phyloP scores from a whole-genome alignment of 1,140 invertebrate genomes.

The Drosophila nasuta region DNA sequence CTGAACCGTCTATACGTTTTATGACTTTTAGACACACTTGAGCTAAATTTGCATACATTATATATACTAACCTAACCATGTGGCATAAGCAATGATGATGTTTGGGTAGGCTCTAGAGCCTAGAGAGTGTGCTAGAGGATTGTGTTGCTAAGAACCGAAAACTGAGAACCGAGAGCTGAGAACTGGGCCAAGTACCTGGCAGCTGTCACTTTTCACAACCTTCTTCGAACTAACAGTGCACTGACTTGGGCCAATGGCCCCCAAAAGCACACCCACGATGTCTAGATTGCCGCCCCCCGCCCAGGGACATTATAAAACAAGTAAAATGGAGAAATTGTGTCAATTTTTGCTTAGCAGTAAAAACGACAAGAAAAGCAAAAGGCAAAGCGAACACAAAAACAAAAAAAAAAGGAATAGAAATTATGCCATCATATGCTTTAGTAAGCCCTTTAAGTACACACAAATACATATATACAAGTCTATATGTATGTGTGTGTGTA shows the following conservation, averaged over 20 bases:
- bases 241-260: conserved; percentile 47
- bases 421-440: conserved; percentile 57
- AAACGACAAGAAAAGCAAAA: conserved; percentile 8
- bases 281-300: background rate
- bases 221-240: conserved; percentile 60
- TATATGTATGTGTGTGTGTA: background rate
- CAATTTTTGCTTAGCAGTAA: conserved; percentile 49
- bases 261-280: background rate
- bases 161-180: too few species aligned
- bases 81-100: conserved; percentile 13
- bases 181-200: conserved; percentile 69
- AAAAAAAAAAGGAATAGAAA: conserved; percentile 44
- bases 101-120: background rate
- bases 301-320: conserved; percentile 21
- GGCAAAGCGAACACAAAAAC: too few species aligned
- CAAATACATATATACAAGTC: background rate
- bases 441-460: conserved; percentile 60
- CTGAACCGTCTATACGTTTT: conserved; percentile 26
- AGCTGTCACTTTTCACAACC: conserved; percentile 60
- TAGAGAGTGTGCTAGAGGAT: conserved; percentile 9
- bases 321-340: conserved; percentile 58
- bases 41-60: conserved; percentile 45
- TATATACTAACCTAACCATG: background rate
- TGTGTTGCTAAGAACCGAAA: conserved; percentile 8
- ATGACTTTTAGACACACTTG: conserved; percentile 50